phyloP scores from a whole-genome alignment of 2,113 vertebrate genomes.

The Macrotis lagotis region DNA sequence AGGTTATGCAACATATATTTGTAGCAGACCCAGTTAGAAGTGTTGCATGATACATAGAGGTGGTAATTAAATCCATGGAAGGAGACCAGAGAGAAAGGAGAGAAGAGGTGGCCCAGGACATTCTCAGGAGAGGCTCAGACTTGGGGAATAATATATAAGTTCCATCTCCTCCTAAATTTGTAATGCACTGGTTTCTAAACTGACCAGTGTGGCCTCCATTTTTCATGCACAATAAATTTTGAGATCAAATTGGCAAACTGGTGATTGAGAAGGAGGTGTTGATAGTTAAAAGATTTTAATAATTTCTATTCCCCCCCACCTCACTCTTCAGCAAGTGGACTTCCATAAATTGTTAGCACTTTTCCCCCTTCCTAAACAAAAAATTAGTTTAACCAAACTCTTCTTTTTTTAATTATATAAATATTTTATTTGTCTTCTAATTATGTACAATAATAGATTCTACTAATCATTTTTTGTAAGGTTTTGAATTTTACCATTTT shows the following conservation, averaged over 20 bases:
- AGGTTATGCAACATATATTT: neutral
- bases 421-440: no score
- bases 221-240: neutral
- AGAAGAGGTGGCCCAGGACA: neutral
- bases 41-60: neutral
- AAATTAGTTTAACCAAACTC: neutral
- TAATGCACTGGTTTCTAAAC: neutral
- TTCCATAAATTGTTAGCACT: neutral
- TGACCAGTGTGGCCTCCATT: neutral
- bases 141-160: neutral
- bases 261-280: neutral
- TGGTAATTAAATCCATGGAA: neutral
- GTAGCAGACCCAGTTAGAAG: neutral
- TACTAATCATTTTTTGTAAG: no score
- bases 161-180: neutral
- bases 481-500: no score
- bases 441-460: no score
- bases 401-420: no score
- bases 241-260: neutral
- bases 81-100: neutral
- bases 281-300: neutral
- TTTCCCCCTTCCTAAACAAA: neutral
- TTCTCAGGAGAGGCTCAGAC: neutral
- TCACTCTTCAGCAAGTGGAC: neutral
- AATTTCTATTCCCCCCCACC: neutral